Percentiles rank a stretch among this genome's conserved stretches.
These are phyloP conservation scores for Craterocephalus amniculus DNA, from an alignment of 2,797 vertebrate species.

Conservation along the genomic window DNA sequence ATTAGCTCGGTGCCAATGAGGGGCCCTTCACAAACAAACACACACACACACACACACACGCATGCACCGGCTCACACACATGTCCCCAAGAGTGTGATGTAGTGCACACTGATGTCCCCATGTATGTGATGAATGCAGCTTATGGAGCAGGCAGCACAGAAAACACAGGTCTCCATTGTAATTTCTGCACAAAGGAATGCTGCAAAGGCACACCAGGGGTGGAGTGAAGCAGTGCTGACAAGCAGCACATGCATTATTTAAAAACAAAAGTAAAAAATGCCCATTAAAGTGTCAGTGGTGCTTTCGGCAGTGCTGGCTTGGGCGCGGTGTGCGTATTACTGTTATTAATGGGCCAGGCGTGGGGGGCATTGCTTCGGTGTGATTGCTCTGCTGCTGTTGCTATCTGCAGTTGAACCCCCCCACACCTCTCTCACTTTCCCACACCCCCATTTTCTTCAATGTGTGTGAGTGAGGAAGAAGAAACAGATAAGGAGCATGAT, in stretches of 20 bases:
- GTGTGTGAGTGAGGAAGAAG: constrained; percentile 41
- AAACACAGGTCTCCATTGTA: constrained; percentile 70
- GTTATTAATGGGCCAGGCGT: constrained; percentile 79
- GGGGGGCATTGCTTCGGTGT: constrained; percentile 70
- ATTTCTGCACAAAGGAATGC: constrained; percentile 71
- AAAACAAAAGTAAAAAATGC: constrained; percentile 80
- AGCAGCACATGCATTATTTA: constrained; percentile 83
- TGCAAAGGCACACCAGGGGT: constrained; percentile 68
- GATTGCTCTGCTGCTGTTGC: constrained; percentile 76
- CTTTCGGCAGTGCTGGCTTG: constrained; percentile 71
- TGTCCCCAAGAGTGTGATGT: constrained; percentile 70
- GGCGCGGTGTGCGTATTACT: constrained; percentile 74
- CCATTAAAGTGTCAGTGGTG: constrained; percentile 82
- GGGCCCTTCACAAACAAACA: constrained; percentile 39
- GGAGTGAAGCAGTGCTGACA: constrained; percentile 70
- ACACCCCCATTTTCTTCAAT: constrained; percentile 28
- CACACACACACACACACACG: constrained; percentile 31
- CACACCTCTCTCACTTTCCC: neutral
- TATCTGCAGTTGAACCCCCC: constrained; percentile 58
- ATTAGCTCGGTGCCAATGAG: constrained; percentile 64
- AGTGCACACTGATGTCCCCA: constrained; percentile 52
- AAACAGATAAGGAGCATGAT: constrained; percentile 62
- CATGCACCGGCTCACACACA: constrained; percentile 21
- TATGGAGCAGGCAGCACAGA: constrained; percentile 58
- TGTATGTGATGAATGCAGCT: constrained; percentile 70